Evolutionary conservation across 2,797 vertebrate genomes (phyloP).

Genomic region (Sebastiscus albofasciatus): DNA sequence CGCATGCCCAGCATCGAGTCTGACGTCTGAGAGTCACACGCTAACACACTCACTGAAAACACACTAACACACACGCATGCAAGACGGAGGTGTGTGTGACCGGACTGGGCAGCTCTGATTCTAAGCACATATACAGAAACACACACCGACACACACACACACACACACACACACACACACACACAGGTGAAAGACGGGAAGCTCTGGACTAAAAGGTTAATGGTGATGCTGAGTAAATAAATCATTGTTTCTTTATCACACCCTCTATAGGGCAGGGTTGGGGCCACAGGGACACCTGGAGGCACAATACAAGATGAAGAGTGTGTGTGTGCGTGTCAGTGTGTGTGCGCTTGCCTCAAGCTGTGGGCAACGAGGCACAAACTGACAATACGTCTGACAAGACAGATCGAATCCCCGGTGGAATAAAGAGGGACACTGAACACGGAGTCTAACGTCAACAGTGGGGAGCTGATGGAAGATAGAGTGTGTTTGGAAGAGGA

Average conservation of each 20-base stretch:
- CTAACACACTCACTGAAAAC: slow-evolving; percentile 51
- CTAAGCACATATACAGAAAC: slow-evolving; percentile 51
- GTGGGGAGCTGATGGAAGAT: slow-evolving; percentile 33
- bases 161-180: slow-evolving; percentile 46
- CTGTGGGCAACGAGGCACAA: slow-evolving; percentile 47
- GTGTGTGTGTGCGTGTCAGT: slow-evolving; percentile 61
- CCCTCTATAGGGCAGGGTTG: slow-evolving; percentile 42
- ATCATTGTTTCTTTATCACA: slow-evolving; percentile 62
- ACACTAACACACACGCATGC: slow-evolving; percentile 64
- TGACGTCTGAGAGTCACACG: slow-evolving; percentile 89
- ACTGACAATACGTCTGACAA: slow-evolving; percentile 57
- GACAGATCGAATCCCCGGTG: slow-evolving; percentile 45
- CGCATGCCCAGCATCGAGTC: slow-evolving; percentile 99
- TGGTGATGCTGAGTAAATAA: slow-evolving; percentile 56
- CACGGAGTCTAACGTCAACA: slow-evolving; percentile 15
- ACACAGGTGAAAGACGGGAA: slow-evolving; percentile 22
- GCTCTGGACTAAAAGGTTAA: slow-evolving; percentile 55
- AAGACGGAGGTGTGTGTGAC: slow-evolving; percentile 63
- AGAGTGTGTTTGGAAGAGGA: slow-evolving; percentile 45
- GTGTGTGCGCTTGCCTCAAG: slow-evolving; percentile 56
- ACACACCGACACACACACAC: slow-evolving; percentile 30
- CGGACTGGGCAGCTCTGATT: slow-evolving; percentile 67
- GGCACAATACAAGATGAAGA: slow-evolving; percentile 42
- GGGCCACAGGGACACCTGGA: slow-evolving; percentile 65
- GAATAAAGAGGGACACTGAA: slow-evolving; percentile 42